These are phyloP conservation scores for Gibbula magus DNA, from an alignment of 2,888 invertebrate genomes.

Conservation along the genomic window DNA sequence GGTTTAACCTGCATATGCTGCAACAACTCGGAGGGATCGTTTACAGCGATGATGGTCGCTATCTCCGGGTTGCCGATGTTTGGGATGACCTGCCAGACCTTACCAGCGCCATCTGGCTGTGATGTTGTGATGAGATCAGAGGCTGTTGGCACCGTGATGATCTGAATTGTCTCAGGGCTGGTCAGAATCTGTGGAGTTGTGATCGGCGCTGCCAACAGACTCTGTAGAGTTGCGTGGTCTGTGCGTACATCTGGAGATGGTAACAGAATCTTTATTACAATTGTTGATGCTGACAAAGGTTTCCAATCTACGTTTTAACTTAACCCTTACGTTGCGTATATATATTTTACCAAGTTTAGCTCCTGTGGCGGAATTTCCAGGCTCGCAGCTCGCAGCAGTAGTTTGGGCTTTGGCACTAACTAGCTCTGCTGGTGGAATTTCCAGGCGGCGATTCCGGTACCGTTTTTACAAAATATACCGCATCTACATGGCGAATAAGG, in stretches of 20 bases:
- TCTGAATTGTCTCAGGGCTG: conserved; percentile 62
- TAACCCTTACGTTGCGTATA: no score
- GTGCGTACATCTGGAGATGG: neutral
- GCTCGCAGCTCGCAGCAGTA: no score
- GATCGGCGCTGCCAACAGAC: conserved; percentile 59
- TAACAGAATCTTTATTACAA: no score
- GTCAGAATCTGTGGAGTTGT: conserved; percentile 49
- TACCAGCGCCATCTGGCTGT: conserved; percentile 45
- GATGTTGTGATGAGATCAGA: conserved; percentile 53
- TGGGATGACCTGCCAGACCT: conserved; percentile 65
- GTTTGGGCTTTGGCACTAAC: no score
- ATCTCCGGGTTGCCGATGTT: conserved; percentile 49
- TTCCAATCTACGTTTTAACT: no score
- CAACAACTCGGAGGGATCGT: conserved; percentile 36
- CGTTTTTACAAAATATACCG: no score
- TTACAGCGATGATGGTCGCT: conserved; percentile 62
- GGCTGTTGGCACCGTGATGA: conserved; percentile 61
- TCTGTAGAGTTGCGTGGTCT: conserved; percentile 52
- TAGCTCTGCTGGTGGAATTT: no score
- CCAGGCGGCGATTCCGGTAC: no score
- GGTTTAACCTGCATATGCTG: conserved; percentile 32
- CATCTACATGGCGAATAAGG: no score
- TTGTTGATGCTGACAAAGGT: no score
- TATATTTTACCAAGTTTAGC: no score
- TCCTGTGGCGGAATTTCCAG: no score